Conservation (phyloP, 2,797 vertebrate species). For the Takifugu ocellatus region DNA sequence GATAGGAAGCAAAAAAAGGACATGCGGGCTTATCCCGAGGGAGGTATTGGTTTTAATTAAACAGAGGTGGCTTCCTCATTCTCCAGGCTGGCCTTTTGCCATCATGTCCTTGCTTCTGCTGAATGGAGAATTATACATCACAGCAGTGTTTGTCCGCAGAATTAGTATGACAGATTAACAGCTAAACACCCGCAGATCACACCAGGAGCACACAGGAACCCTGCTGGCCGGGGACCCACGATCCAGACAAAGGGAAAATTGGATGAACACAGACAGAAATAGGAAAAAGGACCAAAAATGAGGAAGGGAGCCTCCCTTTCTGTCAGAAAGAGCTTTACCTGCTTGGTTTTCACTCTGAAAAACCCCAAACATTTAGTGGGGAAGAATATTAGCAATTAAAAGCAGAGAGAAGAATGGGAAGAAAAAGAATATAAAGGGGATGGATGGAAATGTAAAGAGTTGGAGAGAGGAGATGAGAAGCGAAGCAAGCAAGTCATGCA, state of each 20-base stretch:
- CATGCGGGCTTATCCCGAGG: slow-evolving; percentile 46
- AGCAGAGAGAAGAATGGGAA: slow-evolving; percentile 10
- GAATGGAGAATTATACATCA: slow-evolving; percentile 61
- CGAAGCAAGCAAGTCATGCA: slow-evolving; percentile 53
- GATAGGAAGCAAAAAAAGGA: slow-evolving; percentile 38
- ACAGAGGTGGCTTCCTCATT: slow-evolving; percentile 73
- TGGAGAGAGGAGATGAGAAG: slow-evolving; percentile 29
- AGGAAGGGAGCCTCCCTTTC: slow-evolving; percentile 4
- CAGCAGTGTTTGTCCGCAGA: slow-evolving; percentile 66
- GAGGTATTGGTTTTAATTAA: slow-evolving; percentile 77
- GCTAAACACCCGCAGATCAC: slow-evolving; percentile 72
- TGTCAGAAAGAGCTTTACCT: slow-evolving; percentile 34
- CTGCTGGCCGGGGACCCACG: slow-evolving; percentile 43
- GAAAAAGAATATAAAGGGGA: slow-evolving; percentile 47
- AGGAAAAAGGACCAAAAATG: slow-evolving; percentile 4
- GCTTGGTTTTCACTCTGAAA: slow-evolving; percentile 43
- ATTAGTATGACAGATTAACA: slow-evolving; percentile 76
- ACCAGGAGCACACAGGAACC: slow-evolving; percentile 48
- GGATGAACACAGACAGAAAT: slow-evolving; percentile 3
- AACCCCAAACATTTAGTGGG: slow-evolving; percentile 32
- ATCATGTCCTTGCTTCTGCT: slow-evolving; percentile 52
- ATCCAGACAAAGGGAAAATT: slow-evolving; percentile 32
- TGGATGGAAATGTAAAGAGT: slow-evolving; percentile 53
- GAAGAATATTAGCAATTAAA: slow-evolving; percentile 12
- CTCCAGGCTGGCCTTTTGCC: slow-evolving; percentile 67